Base-by-base conservation (phyloP, 2,797 vertebrate species). In the Poecile montanus region DNA sequence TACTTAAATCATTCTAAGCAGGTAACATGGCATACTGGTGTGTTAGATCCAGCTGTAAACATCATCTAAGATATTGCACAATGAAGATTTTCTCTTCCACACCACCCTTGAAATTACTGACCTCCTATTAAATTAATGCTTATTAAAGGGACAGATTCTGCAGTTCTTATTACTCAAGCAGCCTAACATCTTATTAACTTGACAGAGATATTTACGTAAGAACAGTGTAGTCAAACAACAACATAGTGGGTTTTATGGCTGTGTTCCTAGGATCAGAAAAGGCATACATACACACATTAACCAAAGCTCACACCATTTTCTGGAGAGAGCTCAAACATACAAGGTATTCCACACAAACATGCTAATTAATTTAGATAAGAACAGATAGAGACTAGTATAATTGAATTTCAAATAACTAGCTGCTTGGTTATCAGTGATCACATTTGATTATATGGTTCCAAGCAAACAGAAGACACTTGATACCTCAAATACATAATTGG, bases 161-260 rank as follows among this genome's bases (percentile, higher is more conserved):
- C 60, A 84, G 62, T 86, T 92, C 79, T 89, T 89, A 80, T 83
- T 96, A 91, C 66, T 94, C 70, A 94, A 75, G 75, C 38, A 72
- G 76, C 65, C 50, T 70, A 95, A 89, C 70, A 66, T 60, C 76
- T 95, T 89, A 91, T 65, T 92, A 94, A 72, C 51, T 74, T 91
- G 42, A 89, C 13, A 82, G 26, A 83, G 17, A 68, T 48, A 91
- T 63, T 95, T 91, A 77, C 0, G 1, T 54, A 91, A 92, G 42
- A 76, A 92, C 13, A 89, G 44, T 56, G 71, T 23, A 85, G 51
- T 68, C 38, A 75, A 94, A 89, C n/a, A 85, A 78, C 48, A 94
- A 90, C 34, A 72, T 3, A 67, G 42, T 51, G 13, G 20, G 66
- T 76, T 83, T 95, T 81, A 93, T 72, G 67, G 88, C 26, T 84